Conservation (phyloP, 2,113 vertebrate genomes). For the Xiphorhynchus elegans region DNA sequence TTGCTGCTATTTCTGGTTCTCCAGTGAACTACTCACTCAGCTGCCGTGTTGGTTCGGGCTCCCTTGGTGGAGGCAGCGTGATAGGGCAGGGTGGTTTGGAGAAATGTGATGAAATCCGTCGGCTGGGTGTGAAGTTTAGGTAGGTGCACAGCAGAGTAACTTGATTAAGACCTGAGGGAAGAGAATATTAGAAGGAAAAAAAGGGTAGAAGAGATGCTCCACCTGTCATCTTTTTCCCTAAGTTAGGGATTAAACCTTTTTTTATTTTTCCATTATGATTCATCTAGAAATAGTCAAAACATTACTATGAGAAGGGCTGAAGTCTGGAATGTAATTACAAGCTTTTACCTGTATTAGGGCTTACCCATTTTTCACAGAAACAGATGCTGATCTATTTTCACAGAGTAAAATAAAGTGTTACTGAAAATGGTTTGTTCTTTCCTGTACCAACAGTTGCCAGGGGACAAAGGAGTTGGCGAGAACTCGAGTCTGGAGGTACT, state of each 20-base stretch:
- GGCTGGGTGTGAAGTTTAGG: neutral
- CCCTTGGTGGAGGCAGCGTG: neutral
- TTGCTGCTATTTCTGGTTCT: slow-evolving; percentile 36
- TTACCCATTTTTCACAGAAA: neutral
- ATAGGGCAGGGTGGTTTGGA: neutral
- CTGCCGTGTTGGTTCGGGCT: neutral
- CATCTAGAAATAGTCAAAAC: neutral
- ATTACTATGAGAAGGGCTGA: neutral
- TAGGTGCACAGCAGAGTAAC: neutral
- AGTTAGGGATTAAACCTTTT: neutral
- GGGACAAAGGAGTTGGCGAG: accelerated
- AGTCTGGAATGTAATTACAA: neutral
- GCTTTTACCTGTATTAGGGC: neutral
- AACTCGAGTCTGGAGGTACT: accelerated
- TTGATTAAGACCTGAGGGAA: neutral
- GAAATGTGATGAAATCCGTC: neutral
- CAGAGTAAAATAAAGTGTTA: neutral
- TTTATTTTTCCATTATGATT: neutral
- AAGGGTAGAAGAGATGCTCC: neutral
- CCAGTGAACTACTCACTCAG: neutral
- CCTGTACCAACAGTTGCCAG: accelerated
- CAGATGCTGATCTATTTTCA: neutral
- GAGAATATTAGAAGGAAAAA: neutral
- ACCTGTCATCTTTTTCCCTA: neutral
- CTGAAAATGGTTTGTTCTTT: neutral